phyloP scores from a whole-genome alignment of 2,797 vertebrate species.

The Cygnus olor region DNA sequence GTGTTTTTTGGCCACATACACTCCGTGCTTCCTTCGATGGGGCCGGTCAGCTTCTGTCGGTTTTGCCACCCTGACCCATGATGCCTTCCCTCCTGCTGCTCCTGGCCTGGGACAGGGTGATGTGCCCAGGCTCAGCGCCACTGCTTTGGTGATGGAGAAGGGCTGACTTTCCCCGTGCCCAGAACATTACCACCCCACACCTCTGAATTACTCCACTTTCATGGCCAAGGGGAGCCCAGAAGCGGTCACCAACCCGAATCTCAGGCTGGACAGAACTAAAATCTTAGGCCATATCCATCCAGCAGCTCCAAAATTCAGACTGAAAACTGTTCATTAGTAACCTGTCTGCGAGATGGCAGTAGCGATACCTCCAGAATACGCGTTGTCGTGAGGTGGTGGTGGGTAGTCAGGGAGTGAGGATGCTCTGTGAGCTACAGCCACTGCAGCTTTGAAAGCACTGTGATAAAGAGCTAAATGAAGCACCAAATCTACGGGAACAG shows the following conservation, averaged over 20 bases:
- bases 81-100: background rate
- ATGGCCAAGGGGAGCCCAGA: background rate
- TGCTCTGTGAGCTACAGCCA: background rate
- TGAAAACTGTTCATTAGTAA: background rate
- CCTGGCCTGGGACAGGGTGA: background rate
- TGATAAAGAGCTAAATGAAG: background rate
- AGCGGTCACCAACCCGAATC: background rate
- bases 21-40: background rate
- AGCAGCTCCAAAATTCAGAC: background rate
- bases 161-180: background rate
- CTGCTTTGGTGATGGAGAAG: background rate
- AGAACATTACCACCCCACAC: accelerated
- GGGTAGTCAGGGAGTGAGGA: background rate
- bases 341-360: background rate
- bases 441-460: background rate
- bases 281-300: background rate
- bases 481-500: background rate
- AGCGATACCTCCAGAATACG: background rate
- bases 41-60: background rate
- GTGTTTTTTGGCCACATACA: background rate
- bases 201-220: background rate
- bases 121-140: background rate
- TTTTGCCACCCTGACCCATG: background rate
- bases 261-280: background rate
- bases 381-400: background rate